Evolutionary conservation across 2,113 vertebrate species (phyloP).

Genomic region (Sminthopsis crassicaudata): DNA sequence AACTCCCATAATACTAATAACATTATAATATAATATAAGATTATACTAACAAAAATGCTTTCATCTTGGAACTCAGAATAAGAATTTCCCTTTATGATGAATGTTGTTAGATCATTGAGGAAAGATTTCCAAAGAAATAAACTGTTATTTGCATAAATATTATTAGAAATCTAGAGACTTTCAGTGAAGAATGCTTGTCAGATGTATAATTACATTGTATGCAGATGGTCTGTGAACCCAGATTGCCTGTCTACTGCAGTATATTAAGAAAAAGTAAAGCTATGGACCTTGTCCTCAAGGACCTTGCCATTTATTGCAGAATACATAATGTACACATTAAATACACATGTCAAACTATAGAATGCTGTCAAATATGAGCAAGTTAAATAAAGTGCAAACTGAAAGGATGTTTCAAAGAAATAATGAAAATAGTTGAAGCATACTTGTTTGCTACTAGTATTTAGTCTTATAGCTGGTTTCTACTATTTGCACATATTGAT

Average conservation of each 20-base stretch:
- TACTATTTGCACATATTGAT: background rate
- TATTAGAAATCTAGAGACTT: conserved; percentile 30
- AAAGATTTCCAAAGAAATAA: conserved; percentile 45
- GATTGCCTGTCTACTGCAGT: background rate
- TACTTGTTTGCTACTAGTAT: background rate
- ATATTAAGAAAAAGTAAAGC: background rate
- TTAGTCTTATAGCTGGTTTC: background rate
- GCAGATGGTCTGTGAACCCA: background rate
- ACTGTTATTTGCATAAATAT: background rate
- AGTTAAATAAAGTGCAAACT: background rate
- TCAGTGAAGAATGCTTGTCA: conserved; percentile 35
- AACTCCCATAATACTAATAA: conserved; percentile 72
- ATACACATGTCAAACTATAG: background rate
- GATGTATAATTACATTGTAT: background rate
- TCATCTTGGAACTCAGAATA: conserved; percentile 52
- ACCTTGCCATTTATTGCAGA: background rate
- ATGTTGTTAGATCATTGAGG: conserved; percentile 17
- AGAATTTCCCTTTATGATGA: conserved; percentile 34
- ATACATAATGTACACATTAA: background rate
- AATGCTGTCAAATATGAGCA: background rate
- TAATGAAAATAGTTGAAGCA: background rate
- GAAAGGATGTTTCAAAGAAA: background rate
- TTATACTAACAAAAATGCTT: conserved; percentile 61
- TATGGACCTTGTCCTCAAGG: background rate
- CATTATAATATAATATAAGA: conserved; percentile 65